Conservation (phyloP, 2,113 vertebrate genomes). For the Ictalurus furcatus region DNA sequence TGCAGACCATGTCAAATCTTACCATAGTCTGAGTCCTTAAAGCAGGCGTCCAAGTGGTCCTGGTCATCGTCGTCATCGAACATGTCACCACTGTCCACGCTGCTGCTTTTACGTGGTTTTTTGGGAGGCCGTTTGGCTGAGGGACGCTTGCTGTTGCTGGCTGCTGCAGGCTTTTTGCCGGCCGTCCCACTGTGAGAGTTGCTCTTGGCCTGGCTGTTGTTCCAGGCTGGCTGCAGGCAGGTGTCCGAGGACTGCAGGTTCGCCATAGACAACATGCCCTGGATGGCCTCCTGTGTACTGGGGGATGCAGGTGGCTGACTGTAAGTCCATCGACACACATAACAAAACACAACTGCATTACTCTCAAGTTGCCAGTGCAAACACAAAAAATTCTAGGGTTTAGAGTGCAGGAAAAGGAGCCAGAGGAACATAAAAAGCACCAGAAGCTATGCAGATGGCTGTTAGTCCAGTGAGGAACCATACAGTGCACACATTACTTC, state of each 20-base stretch:
- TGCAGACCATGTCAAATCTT: slow-evolving; percentile 21
- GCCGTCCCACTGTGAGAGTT: slow-evolving; percentile 77
- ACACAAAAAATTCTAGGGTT: slow-evolving; percentile 49
- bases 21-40: slow-evolving; percentile 98
- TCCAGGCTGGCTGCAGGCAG: slow-evolving; percentile 88
- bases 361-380: slow-evolving; percentile 52
- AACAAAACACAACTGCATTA: slow-evolving; percentile 73
- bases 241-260: slow-evolving; percentile 94
- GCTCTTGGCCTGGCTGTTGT: slow-evolving; percentile 82
- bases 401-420: slow-evolving; percentile 41
- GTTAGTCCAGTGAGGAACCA: neutral
- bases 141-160: slow-evolving; percentile 73
- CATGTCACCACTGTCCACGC: slow-evolving; percentile 82
- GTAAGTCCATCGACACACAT: slow-evolving; percentile 70
- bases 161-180: slow-evolving; percentile 75
- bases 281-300: slow-evolving; percentile 99
- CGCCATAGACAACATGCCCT: slow-evolving; percentile 99
- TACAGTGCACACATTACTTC: neutral
- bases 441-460: slow-evolving; percentile 12
- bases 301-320: slow-evolving; percentile 98
- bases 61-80: slow-evolving; percentile 95
- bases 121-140: slow-evolving; percentile 82
- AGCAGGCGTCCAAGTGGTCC: slow-evolving; percentile 95
- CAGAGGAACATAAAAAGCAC: slow-evolving; percentile 14
- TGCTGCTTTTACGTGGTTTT: slow-evolving; percentile 86